phyloP scores from a whole-genome alignment of 2,888 invertebrate genomes.

The Drosophila maculinotata region DNA sequence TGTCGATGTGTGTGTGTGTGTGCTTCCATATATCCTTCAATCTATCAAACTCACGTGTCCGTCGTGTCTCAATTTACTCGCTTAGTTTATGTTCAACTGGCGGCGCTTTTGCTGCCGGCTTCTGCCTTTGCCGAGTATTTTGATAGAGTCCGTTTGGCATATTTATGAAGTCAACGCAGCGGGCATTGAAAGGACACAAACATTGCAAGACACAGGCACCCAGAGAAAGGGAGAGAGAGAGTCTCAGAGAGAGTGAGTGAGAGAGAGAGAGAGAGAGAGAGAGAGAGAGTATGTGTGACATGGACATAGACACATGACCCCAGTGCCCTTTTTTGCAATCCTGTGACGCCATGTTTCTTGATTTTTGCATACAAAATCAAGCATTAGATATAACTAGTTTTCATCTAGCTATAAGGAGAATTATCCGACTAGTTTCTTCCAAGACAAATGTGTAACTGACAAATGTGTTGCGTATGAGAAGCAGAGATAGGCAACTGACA shows the following conservation, averaged over 20 bases:
- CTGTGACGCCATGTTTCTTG: conserved; percentile 16
- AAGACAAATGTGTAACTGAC: too few species aligned
- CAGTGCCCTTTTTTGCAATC: conserved; percentile 1
- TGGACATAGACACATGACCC: conserved; percentile 13
- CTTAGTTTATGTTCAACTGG: conserved; percentile 71
- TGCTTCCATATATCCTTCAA: conserved; percentile 66
- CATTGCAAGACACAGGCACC: not conserved
- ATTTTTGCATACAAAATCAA: conserved; percentile 36
- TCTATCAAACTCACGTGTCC: conserved; percentile 79
- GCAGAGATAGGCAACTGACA: too few species aligned
- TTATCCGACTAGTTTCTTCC: not conserved
- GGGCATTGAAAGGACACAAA: conserved; percentile 51
- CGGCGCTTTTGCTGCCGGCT: conserved; percentile 36
- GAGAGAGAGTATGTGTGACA: too few species aligned
- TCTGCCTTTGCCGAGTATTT: conserved; percentile 48
- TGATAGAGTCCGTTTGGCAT: conserved; percentile 69
- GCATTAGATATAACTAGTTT: conserved; percentile 19
- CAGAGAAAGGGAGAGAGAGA: not conserved
- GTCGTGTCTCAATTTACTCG: conserved; percentile 79
- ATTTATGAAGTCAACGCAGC: conserved; percentile 72
- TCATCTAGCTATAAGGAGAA: not conserved
- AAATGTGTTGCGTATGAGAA: too few species aligned
- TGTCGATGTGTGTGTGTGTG: conserved; percentile 16
- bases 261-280: not conserved
- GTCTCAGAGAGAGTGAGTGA: not conserved